A percentile compares a stretch with the other conserved stretches of the same genome.
phyloP scores from a whole-genome alignment of 2,113 vertebrate species.

The Balaeniceps rex region DNA sequence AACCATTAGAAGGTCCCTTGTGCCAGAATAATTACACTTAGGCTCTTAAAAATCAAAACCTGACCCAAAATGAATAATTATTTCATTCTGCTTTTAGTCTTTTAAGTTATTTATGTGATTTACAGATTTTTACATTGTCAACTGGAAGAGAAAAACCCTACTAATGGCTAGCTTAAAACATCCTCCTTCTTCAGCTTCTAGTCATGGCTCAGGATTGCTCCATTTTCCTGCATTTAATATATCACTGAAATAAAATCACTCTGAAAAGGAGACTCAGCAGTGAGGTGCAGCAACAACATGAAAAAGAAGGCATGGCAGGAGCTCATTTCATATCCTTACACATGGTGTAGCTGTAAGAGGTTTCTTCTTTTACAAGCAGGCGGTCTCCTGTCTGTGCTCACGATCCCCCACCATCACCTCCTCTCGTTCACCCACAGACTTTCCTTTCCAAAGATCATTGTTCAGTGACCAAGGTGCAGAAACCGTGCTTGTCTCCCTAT shows the following conservation, averaged over 20 bases:
- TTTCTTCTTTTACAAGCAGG: not conserved
- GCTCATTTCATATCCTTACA: not conserved
- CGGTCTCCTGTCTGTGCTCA: not conserved
- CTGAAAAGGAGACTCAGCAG: not conserved
- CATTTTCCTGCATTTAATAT: not conserved
- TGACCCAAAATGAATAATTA: not conserved
- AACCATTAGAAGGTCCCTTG: not conserved
- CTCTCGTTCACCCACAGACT: not conserved
- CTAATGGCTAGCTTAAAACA: not conserved
- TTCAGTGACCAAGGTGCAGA: not conserved
- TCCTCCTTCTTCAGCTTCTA: not conserved
- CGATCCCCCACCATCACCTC: not conserved
- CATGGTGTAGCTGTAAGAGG: not conserved
- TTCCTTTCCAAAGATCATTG: not conserved
- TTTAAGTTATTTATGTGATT: not conserved
- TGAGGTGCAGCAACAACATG: not conserved
- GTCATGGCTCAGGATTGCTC: not conserved
- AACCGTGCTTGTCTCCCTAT: not conserved
- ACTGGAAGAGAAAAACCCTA: not conserved
- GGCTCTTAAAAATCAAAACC: constrained; percentile 12
- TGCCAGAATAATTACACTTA: not conserved
- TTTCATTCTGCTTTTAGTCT: constrained; percentile 19
- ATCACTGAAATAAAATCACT: not conserved
- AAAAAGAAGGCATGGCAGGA: not conserved
- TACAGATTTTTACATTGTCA: not conserved